Conservation (phyloP, 2,888 invertebrate genomes). For the Lasius fuliginosus region DNA sequence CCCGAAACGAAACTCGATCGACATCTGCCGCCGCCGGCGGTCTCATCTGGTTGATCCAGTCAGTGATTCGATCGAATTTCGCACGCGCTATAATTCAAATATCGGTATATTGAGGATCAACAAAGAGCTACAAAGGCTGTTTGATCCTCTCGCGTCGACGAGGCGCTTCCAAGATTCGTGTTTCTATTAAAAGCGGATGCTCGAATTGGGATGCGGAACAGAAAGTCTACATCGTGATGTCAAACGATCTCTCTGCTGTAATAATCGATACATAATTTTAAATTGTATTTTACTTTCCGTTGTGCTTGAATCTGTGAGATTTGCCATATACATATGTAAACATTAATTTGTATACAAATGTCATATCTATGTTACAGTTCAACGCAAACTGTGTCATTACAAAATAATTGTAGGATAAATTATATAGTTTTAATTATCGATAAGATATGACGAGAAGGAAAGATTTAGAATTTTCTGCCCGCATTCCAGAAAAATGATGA, state of each 20-base stretch:
- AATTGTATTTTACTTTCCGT: neutral
- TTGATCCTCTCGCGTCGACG: slow-evolving; percentile 49
- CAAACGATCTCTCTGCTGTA: neutral
- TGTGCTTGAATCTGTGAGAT: neutral
- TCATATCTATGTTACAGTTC: neutral
- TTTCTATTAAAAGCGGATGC: neutral
- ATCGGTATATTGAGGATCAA: slow-evolving; percentile 29
- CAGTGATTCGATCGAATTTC: slow-evolving; percentile 82
- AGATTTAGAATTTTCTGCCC: neutral
- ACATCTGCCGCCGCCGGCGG: slow-evolving; percentile 50
- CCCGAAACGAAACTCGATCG: slow-evolving; percentile 77
- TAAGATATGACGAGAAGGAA: neutral
- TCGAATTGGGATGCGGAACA: neutral
- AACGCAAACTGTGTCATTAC: neutral
- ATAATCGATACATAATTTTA: neutral
- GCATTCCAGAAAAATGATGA: slow-evolving; percentile 2
- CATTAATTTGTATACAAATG: neutral
- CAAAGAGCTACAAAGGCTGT: slow-evolving; percentile 4
- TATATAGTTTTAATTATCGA: neutral
- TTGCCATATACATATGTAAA: neutral
- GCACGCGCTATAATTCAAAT: slow-evolving; percentile 57
- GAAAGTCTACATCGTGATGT: neutral
- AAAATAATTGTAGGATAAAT: slow-evolving; percentile 11
- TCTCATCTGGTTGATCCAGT: slow-evolving; percentile 83
- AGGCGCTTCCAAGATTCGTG: slow-evolving; percentile 41